Conservation (phyloP, 2,113 vertebrate genomes). For the Myrmecophaga tridactyla region DNA sequence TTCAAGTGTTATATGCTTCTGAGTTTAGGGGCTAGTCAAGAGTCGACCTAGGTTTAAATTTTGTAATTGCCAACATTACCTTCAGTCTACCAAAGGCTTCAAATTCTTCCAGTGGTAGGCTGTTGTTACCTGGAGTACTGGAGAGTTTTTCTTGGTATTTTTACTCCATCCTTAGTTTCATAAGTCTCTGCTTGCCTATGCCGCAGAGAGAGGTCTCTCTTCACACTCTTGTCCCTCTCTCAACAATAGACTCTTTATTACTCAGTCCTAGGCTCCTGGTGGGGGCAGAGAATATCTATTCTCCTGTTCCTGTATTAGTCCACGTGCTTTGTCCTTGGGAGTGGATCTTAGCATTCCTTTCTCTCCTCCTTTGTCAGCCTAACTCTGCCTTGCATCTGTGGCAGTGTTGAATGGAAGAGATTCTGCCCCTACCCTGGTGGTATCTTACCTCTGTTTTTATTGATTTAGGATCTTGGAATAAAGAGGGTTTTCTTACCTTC, state of each 20-base stretch:
- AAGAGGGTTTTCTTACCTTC: neutral
- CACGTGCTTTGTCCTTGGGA: neutral
- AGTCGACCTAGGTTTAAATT: neutral
- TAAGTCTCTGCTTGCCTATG: neutral
- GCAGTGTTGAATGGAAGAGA: neutral
- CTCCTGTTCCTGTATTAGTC: neutral
- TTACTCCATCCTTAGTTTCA: neutral
- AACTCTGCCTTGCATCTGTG: neutral
- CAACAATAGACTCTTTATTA: neutral
- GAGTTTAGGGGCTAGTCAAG: neutral
- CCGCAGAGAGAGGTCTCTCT: neutral
- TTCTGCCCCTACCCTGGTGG: neutral
- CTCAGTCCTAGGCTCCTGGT: neutral
- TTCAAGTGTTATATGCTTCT: neutral
- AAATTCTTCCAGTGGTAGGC: neutral
- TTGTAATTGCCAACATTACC: neutral
- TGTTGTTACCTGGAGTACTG: neutral
- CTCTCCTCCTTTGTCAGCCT: neutral
- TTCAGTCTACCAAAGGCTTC: neutral
- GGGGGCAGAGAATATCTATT: neutral
- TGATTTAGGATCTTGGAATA: neutral
- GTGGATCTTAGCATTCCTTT: neutral
- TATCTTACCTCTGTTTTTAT: neutral
- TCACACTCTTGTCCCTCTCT: neutral
- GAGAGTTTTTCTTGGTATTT: neutral